These are phyloP conservation scores for Argyresthia goedartella DNA, from an alignment of 2,888 invertebrate genomes.

Conservation along the genomic window DNA sequence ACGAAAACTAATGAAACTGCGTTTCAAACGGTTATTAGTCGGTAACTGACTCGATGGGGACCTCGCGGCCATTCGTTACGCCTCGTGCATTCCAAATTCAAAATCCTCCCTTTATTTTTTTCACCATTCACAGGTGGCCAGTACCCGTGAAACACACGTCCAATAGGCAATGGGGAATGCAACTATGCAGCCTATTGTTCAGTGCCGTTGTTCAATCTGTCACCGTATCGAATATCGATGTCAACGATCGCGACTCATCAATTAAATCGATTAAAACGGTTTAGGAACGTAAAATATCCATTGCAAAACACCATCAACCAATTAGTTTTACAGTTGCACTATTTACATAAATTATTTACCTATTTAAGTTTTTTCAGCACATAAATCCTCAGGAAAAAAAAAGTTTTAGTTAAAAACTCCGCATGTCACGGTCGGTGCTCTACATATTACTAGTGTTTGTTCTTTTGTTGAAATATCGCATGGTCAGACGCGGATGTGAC, in stretches of 20 bases:
- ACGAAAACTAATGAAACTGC: background rate
- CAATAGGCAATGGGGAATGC: background rate
- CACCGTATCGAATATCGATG: slow-evolving; percentile 3
- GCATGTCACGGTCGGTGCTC: slow-evolving; percentile 15
- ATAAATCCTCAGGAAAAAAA: no score
- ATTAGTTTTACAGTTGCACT: no score
- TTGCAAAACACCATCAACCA: background rate
- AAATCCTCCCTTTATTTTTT: slow-evolving; percentile 24
- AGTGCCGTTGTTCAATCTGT: slow-evolving; percentile 9
- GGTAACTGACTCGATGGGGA: slow-evolving; percentile 19
- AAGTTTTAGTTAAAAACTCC: background rate
- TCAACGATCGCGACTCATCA: background rate
- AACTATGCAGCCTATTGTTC: background rate
- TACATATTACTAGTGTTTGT: slow-evolving; percentile 12
- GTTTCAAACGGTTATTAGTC: slow-evolving; percentile 9
- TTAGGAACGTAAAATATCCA: background rate
- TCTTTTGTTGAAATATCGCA: slow-evolving; percentile 17
- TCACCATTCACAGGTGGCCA: slow-evolving; percentile 16
- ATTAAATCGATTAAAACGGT: slow-evolving; percentile 3
- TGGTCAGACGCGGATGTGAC: slow-evolving; percentile 28
- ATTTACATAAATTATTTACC: no score
- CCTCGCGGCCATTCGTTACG: slow-evolving; percentile 20
- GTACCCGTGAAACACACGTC: slow-evolving; percentile 23
- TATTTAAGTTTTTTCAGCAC: background rate
- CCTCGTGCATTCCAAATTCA: slow-evolving; percentile 24